Base-by-base conservation (phyloP, 2,888 invertebrate genomes). In the Himalopsyche kuldschensis region DNA sequence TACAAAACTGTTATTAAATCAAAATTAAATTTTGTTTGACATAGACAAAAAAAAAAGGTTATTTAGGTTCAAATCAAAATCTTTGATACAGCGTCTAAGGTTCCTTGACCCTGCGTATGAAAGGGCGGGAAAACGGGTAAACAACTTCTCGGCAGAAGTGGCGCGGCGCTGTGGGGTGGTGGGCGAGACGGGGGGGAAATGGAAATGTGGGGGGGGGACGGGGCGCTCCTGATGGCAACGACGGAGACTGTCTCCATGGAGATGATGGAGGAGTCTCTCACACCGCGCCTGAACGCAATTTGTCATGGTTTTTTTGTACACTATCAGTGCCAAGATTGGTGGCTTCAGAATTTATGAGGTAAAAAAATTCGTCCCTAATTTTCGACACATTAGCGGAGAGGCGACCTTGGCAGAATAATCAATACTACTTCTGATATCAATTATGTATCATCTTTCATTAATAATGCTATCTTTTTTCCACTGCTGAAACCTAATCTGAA, bases 91-190 rank as follows among this genome's bases (percentile, higher is more conserved):
- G 69, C 69, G 30, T 69, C 69, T 69, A 24, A 30, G 69, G 69
- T 69, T 69, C 27, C 41, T 69, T 69, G 69, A 69, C 69, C 69
- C 69, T 30, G 69, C 30, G 69, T 69, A 69, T 27, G 27, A 30
- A 69, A 69, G 69, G 69, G 69, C 69, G 69, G 69, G 69, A 69
- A 69, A 69, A 69, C 69, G 69, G 69, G 69, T 69, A 69, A 69
- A 69, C 69, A 69, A 69, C 27, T 15, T 69, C 69, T 69, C 69
- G 69, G 24, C 24, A 69, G 11, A 69, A 15, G 27, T 10, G 69
- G 15, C 20, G 69, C 69, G 69, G 27, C 69, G 30, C 27, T 69
- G 8, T 3, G 69, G 30, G 69, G 69, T 30, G 30, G 69, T 4
- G 55, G 69, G 69, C 27, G 24, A 69, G 69, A 69, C 11, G 69